Conservation (phyloP, 2,797 vertebrate genomes). For the Cuniculus paca region DNA sequence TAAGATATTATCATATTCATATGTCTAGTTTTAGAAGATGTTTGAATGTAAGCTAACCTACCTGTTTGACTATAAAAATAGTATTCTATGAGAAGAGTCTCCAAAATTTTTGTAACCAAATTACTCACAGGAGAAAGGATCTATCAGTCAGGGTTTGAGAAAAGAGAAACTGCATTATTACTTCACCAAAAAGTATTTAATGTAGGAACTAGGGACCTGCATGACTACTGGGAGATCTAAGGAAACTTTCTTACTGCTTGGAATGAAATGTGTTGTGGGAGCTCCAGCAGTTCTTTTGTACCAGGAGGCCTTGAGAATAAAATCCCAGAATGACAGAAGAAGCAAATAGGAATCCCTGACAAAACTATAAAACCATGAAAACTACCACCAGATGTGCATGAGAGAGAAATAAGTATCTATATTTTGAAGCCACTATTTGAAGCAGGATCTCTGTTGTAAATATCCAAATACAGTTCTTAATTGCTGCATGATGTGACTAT, state of each 20-base stretch:
- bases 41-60: background rate
- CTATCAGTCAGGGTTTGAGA: background rate
- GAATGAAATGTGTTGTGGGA: background rate
- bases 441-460: background rate
- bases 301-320: background rate
- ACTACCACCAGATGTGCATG: background rate
- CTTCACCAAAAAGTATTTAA: background rate
- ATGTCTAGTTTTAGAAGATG: background rate
- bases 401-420: background rate
- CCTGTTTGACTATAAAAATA: background rate
- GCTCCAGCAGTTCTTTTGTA: background rate
- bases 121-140: background rate
- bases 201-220: background rate
- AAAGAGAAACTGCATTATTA: background rate
- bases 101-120: background rate
- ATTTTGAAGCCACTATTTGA: background rate
- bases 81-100: background rate
- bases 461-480: background rate
- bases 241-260: background rate
- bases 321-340: background rate
- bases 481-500: background rate
- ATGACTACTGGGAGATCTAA: background rate
- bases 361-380: slow-evolving; percentile 25
- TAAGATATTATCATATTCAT: background rate
- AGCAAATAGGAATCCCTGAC: background rate